A percentile compares a stretch with the other conserved stretches of the same genome.
Conservation (phyloP, 2,797 vertebrate genomes). For the Pseudocheirus occidentalis region DNA sequence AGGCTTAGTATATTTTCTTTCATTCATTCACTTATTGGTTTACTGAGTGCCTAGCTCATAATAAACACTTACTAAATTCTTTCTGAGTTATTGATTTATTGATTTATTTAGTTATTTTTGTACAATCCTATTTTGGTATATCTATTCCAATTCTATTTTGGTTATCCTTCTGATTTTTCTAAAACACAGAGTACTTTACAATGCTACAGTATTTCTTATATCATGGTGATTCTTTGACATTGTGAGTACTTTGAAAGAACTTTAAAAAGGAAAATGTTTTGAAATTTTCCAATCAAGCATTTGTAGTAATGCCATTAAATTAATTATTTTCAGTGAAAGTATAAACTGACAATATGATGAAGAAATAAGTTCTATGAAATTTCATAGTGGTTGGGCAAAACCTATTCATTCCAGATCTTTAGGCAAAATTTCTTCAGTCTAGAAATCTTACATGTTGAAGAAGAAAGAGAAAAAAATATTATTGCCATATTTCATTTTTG, state of each 20-base stretch:
- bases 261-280: not conserved
- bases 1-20: no score
- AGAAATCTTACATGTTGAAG: conserved; percentile 19
- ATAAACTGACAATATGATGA: conserved; percentile 35
- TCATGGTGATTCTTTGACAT: not conserved
- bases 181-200: conserved; percentile 24
- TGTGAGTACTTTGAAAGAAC: not conserved
- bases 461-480: not conserved
- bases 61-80: no score
- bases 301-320: conserved; percentile 16
- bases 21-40: no score
- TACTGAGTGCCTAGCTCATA: no score
- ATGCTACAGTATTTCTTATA: not conserved
- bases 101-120: no score
- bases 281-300: conserved; percentile 11
- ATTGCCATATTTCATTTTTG: conserved; percentile 16
- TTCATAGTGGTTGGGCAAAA: conserved; percentile 5
- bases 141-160: conserved; percentile 35
- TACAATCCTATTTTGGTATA: conserved; percentile 7
- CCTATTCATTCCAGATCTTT: conserved; percentile 9
- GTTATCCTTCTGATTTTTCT: conserved; percentile 16
- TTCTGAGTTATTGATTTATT: no score
- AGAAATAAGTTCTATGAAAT: conserved; percentile 17
- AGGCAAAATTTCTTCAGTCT: conserved; percentile 4
- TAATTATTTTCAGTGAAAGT: conserved; percentile 13